phyloP scores from a whole-genome alignment of 2,888 invertebrate species.

The Teleiodes luculella region DNA sequence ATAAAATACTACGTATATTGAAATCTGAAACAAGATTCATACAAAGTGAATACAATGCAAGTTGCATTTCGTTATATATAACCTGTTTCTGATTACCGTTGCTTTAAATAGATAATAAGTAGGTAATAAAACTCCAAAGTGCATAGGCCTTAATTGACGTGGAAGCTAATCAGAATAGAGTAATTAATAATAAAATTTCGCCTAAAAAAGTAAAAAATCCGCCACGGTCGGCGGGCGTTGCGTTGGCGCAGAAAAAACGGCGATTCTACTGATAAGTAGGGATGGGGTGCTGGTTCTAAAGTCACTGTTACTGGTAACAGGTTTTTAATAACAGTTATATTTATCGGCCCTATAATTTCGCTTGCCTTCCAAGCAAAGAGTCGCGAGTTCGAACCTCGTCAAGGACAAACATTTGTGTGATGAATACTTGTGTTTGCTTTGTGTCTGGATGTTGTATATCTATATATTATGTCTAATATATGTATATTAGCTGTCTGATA shows the following conservation, averaged over 20 bases:
- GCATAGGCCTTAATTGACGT: slow-evolving; percentile 18
- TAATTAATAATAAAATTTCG: slow-evolving; percentile 21
- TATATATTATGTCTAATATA: too few relatives aligned
- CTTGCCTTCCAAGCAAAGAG: too few relatives aligned
- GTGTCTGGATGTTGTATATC: too few relatives aligned
- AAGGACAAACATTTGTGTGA: too few relatives aligned
- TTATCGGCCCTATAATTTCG: too few relatives aligned
- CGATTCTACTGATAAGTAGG: slow-evolving; percentile 22
- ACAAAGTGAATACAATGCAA: background rate
- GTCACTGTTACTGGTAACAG: background rate
- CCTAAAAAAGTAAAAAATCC: slow-evolving; percentile 8
- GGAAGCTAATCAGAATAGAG: slow-evolving; percentile 22
- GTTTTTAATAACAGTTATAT: background rate
- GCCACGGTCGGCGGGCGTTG: slow-evolving; percentile 15
- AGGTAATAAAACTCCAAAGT: background rate
- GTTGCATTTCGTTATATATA: background rate
- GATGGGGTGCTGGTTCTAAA: slow-evolving; percentile 1
- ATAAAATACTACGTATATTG: too few relatives aligned
- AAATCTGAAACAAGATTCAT: too few relatives aligned
- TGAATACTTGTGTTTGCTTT: too few relatives aligned
- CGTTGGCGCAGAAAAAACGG: slow-evolving; percentile 21
- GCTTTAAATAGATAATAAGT: background rate
- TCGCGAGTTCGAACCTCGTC: too few relatives aligned
- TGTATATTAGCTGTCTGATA: too few relatives aligned
- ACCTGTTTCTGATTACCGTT: background rate